Base-by-base conservation (phyloP, 2,888 invertebrate genomes). In the Stenichneumon culpator region DNA sequence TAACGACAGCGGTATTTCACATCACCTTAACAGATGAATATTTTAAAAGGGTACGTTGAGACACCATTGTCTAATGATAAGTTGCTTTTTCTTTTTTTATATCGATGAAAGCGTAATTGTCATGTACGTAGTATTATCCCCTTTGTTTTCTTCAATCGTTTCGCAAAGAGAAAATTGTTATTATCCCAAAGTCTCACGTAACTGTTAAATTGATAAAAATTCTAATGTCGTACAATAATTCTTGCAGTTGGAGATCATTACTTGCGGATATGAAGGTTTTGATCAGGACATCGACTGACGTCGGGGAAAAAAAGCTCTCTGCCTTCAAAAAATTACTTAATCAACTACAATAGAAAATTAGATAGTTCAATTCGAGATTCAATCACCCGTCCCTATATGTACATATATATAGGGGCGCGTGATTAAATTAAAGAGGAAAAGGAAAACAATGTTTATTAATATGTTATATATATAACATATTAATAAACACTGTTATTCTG, bases 391-490 rank as follows among this genome's bases (percentile, higher is more conserved):
- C 74, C 44, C 69, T 74, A 74, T 69, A n/a, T n/a, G n/a, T n/a
- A n/a, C n/a, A n/a, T n/a, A n/a, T n/a, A n/a, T n/a, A n/a, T n/a
- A n/a, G n/a, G n/a, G n/a, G n/a, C n/a, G n/a, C n/a, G n/a, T n/a
- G n/a, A n/a, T n/a, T n/a, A n/a, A n/a, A n/a, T n/a, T 78, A 52
- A 22, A 28, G 36, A 19, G 16, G 68, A 47, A 47, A n/a, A 25
- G 50, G 28, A 67, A 73, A 28, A 75, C 65, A 67, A 77, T 77
- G 77, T 80, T 67, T 77, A 84, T 77, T 36, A 67, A 84, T 72
- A 73, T 72, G 81, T 84, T 81, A 81, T 74, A 54, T 78, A 78
- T 54, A 74, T 81, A 81, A 84, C 81, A 72, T 73, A 72, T 84
- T 67, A 36, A 77, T 84, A 77, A 67, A 80, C 77, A 77, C 72